Evolutionary conservation across 53 echinoderm and acorn worm species (phyloP).

Genomic region (Holothuria leucospilota): DNA sequence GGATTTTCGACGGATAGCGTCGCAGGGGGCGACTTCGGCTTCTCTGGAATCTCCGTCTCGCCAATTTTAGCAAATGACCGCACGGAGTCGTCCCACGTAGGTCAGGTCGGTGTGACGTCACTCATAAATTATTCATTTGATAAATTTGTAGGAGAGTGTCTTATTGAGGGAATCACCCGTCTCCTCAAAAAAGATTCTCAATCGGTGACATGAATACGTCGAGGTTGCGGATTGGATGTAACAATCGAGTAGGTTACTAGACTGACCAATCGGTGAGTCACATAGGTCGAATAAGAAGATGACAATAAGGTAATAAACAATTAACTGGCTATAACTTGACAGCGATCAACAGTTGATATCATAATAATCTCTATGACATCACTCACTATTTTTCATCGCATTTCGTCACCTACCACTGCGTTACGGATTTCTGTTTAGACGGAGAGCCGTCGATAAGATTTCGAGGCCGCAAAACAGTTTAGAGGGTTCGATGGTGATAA

Average conservation of each 20-base stretch:
- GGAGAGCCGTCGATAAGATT: too few species aligned
- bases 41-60: constrained; percentile 71
- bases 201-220: background rate
- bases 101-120: constrained; percentile 42
- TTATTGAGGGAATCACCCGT: constrained; percentile 2
- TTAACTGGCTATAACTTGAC: too few species aligned
- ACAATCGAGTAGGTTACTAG: background rate
- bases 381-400: background rate
- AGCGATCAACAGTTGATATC: too few species aligned
- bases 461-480: too few species aligned
- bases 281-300: too few species aligned
- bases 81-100: constrained; percentile 31
- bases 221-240: constrained; percentile 18
- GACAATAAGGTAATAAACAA: too few species aligned
- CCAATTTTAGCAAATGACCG: constrained; percentile 86
- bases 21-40: constrained; percentile 69
- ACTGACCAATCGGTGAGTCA: too few species aligned
- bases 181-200: background rate
- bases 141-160: background rate
- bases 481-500: too few species aligned
- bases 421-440: too few species aligned
- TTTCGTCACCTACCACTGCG: constrained; percentile 9
- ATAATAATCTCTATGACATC: constrained; percentile 17
- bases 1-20: constrained; percentile 15
- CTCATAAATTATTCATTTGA: constrained; percentile 33